Base-by-base conservation (phyloP, 2,113 vertebrate genomes). In the Crotalus tigris region DNA sequence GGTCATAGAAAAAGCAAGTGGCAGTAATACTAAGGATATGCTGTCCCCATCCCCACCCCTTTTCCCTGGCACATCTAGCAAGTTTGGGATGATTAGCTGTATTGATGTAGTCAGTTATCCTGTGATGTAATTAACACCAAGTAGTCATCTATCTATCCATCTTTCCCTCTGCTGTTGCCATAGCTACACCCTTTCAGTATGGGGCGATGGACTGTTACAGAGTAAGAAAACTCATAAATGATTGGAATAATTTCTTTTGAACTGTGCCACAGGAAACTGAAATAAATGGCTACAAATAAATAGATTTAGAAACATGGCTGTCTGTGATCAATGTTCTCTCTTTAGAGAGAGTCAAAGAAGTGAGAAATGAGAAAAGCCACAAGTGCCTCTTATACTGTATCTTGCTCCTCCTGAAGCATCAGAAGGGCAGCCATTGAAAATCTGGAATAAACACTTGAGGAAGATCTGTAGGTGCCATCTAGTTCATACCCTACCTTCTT, bases 71-170 rank as follows among this genome's bases (percentile, higher is more conserved):
- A 23, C 24, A 21, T 57, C 87, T 33, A 81, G 53, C 54, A 92
- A 88, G n/a, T n/a, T 29, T 21, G n/a, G 54, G 87, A 58, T 29
- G 90, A 89, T 93, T 61, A 92, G n/a, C 13, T 26, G 24, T 85
- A 85, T 44, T 89, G 93, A 92, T 86, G n/a, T 85, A 85, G 87
- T 51, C 4, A 49, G 87, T 46, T 53, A 44, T 24, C 51, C 87
- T 64, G 55, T 54, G 91, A 85, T 54, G 93, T 93, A 92, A 92
- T 93, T 92, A 91, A 91, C 64, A 23, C 64, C 15, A 86, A 53
- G 24, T 5, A 86, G 24, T n/a, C 93, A 64, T 69, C 91, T n/a
- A 24, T 92, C 86, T 91, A 33, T 92, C 86, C 88, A 49, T 54
- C 92, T 59, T 57, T 85, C 54, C n/a, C 55, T 44, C 89, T n/a